Base-by-base conservation (phyloP, 37 sponge, comb jelly and placozoan genomes). In the Chondrilla cf. caribensis region DNA sequence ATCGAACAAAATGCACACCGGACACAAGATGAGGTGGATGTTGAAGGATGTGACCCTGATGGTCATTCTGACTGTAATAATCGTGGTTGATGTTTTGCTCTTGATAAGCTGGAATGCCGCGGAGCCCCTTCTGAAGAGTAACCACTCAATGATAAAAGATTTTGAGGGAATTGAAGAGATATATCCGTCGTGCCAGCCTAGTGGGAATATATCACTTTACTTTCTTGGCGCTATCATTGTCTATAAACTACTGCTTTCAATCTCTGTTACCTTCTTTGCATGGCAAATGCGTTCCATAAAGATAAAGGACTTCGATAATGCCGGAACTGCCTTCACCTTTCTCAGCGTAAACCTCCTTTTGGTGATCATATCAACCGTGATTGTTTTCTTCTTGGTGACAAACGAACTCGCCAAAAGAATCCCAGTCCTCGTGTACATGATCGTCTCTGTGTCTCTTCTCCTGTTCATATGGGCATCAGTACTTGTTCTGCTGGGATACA, bases 261-360 rank as follows among this genome's bases (percentile, higher is more conserved):
- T 21, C 6, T 42, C 36, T 40, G 76, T 73, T 1, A 73, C 44
- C 43, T 43, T 73, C 76, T 39, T 37, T 40, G 76, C 76, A 2
- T 38, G 38, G 24, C 39, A 73, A 25, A 73, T 73, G 44, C 40
- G 40, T 9, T 36, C 39, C 1, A 73, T 73, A 21, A 37, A 73
- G 43, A 73, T 42, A 2, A 38, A 73, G 25, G 40, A 38, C 25
- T 73, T 39, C 25, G 36, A 73, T 73, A 37, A 73, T 42, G 38
- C 76, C 21, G 76, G 76, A 39, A 4, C 42, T 1, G 41, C 41
- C 25, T 73, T 73, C 43, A 73, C 76, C 0, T 73, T 73, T 24
- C 40, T 73, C 2, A 41, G 38, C 43, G 43, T 73, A 17, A 37
- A 73, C 15, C 44, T 42, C 41, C n/a, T 73, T 39, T 2, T 40